Conservation (phyloP, 1,140 invertebrate genomes). For the Lordiphosa clarofinis region DNA sequence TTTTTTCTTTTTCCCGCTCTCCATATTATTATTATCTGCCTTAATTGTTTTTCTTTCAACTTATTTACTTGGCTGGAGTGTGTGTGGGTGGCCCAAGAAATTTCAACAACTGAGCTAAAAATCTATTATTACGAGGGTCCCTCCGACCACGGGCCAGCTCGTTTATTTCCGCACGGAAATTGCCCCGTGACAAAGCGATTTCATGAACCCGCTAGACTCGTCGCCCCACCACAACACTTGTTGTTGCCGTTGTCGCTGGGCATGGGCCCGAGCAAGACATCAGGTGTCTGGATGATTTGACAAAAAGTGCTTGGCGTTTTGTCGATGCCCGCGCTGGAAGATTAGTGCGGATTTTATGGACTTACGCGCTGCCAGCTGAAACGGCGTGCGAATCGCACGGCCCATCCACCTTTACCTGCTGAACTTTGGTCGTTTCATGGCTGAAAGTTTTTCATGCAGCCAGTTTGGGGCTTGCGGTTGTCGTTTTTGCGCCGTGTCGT, state of each 20-base stretch:
- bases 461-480: conserved; percentile 38
- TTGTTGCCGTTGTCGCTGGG: conserved; percentile 11
- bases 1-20: conserved; percentile 52
- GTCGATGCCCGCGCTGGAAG: conserved; percentile 63
- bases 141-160: conserved; percentile 16
- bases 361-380: conserved; percentile 62
- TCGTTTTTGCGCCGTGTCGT: conserved; percentile 34
- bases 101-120: conserved; percentile 65
- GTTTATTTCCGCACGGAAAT: conserved; percentile 70
- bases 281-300: conserved; percentile 75
- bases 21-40: conserved; percentile 74
- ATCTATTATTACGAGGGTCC: conserved; percentile 58
- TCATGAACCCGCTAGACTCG: conserved; percentile 52
- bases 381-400: conserved; percentile 56
- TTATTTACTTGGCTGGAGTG: conserved; percentile 47
- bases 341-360: conserved; percentile 77
- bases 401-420: conserved; percentile 36
- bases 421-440: conserved; percentile 72
- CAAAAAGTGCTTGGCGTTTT: conserved; percentile 74
- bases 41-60: conserved; percentile 74
- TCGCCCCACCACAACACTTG: conserved; percentile 6
- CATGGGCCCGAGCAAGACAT: conserved; percentile 55
- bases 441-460: conserved; percentile 55
- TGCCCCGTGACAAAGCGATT: conserved; percentile 64
- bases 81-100: conserved; percentile 19